Base-by-base conservation (phyloP, 1,140 invertebrate genomes). In the Aleiodes sp. region DNA sequence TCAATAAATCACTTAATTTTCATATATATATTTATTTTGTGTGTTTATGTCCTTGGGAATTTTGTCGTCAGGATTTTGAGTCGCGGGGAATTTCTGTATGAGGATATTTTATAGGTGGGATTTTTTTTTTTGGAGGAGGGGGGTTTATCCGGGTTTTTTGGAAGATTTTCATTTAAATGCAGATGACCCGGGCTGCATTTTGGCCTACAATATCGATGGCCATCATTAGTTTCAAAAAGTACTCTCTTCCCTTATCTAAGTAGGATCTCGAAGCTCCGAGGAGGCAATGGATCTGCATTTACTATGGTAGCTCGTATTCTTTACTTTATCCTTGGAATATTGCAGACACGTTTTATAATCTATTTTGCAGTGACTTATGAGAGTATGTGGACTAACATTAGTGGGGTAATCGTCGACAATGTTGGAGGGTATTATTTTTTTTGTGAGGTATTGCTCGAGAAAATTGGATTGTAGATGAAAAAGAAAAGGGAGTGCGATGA, bases 101-200 rank as follows among this genome's bases (percentile, higher is more conserved):
- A n/a, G n/a, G n/a, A n/a, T n/a, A n/a, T n/a, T n/a, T n/a, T n/a
- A n/a, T n/a, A n/a, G n/a, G n/a, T n/a, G n/a, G n/a, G n/a, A n/a
- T n/a, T n/a, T n/a, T n/a, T n/a, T n/a, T n/a, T n/a, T n/a, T n/a
- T n/a, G n/a, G n/a, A n/a, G n/a, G n/a, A n/a, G n/a, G n/a, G n/a
- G n/a, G n/a, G n/a, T n/a, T n/a, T n/a, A n/a, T n/a, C n/a, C n/a
- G n/a, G n/a, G n/a, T n/a, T n/a, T n/a, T n/a, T n/a, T n/a, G n/a
- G n/a, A n/a, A n/a, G 65, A 71, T 68, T 78, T 78, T 78, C 77
- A 78, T 78, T 78, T 78, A 78, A 78, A 78, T 78, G 77, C 73
- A 78, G 75, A 78, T 78, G 70, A 74, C 46, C 41, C 62, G 16
- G 6, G 9, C 33, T 61, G n/a, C 57, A 73, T 73, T 71, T 73